Percentiles rank a stretch among this genome's conserved stretches.
Conservation (phyloP, 2,888 invertebrate genomes). For the Polyploca ridens region DNA sequence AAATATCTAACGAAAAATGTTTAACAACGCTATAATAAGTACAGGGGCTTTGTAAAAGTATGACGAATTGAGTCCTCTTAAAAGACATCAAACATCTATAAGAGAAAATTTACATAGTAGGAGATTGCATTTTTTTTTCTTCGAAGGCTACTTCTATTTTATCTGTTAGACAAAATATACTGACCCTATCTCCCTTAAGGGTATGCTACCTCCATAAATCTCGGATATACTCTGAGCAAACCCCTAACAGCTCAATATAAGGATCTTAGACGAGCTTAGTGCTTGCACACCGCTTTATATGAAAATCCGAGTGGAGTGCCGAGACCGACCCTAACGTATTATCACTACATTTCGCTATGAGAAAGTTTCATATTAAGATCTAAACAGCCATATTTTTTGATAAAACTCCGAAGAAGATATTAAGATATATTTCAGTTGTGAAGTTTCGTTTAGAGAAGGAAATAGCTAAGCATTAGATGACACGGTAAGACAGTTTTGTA, state of each 20-base stretch:
- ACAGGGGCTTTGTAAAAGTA: no score
- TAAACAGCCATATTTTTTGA: neutral
- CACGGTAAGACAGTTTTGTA: no score
- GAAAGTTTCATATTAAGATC: neutral
- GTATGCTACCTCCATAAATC: neutral
- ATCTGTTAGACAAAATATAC: neutral
- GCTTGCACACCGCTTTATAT: conserved; percentile 30
- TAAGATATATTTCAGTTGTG: no score
- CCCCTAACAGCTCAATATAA: conserved; percentile 26
- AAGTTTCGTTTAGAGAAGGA: no score
- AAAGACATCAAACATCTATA: no score
- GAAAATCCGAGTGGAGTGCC: conserved; percentile 22
- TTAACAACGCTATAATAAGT: no score
- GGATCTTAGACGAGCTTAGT: conserved; percentile 30
- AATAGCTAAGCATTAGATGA: no score
- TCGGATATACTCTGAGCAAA: conserved; percentile 8
- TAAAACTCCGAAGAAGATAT: neutral
- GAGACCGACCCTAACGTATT: conserved; percentile 21
- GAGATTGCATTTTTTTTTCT: no score
- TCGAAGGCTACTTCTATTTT: neutral
- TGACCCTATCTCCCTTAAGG: neutral
- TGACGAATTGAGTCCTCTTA: no score
- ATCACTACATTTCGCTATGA: neutral
- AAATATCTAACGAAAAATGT: no score
- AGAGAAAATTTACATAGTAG: no score